These are phyloP conservation scores for Myodes glareolus DNA, from an alignment of 2,113 vertebrate species.

Conservation along the genomic window DNA sequence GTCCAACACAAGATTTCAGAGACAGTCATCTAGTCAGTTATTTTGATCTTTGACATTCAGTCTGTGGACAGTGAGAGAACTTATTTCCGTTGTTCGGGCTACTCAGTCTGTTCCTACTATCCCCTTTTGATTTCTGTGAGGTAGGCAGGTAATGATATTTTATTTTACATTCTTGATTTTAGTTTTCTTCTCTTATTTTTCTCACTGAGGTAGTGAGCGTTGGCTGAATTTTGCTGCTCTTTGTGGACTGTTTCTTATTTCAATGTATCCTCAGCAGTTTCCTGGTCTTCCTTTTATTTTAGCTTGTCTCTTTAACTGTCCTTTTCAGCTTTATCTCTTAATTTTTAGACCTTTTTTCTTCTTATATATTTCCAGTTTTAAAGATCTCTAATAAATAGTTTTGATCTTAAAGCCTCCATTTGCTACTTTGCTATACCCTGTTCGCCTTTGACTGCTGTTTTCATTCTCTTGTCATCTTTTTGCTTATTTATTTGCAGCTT, in stretches of 20 bases:
- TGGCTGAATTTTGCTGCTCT: neutral
- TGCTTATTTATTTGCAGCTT: neutral
- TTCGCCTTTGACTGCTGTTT: neutral
- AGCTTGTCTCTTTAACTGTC: neutral
- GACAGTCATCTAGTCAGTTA: neutral
- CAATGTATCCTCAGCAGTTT: neutral
- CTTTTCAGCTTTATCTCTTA: neutral
- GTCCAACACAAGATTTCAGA: neutral
- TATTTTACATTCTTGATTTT: neutral
- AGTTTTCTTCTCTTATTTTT: neutral
- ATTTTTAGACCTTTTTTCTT: neutral
- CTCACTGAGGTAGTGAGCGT: neutral
- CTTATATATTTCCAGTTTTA: neutral
- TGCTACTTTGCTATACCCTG: neutral
- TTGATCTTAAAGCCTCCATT: constrained; percentile 11
- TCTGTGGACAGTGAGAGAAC: neutral
- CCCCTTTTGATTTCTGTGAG: neutral
- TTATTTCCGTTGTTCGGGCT: neutral
- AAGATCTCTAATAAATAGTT: neutral
- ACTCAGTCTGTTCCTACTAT: neutral
- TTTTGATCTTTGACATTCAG: neutral
- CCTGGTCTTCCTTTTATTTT: constrained; percentile 2
- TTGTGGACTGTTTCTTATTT: neutral
- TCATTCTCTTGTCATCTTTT: neutral
- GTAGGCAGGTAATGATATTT: neutral